Evolutionary conservation across 2,888 invertebrate genomes (phyloP).

Genomic region (Atethmia centrago): DNA sequence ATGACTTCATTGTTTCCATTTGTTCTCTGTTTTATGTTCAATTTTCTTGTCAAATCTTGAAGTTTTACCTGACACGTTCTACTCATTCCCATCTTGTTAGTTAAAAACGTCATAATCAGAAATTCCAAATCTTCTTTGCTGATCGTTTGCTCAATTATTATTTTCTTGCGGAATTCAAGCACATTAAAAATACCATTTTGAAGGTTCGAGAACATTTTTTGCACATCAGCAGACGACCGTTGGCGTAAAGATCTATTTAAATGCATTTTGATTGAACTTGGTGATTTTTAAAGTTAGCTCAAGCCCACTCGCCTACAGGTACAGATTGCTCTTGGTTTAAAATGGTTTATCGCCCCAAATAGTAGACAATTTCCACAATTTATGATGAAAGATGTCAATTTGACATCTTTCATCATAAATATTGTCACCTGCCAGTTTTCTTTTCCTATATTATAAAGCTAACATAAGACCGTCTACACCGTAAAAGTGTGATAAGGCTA

Average conservation of each 20-base stretch:
- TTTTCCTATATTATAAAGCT: too few species aligned
- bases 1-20: not conserved
- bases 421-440: too few species aligned
- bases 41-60: not conserved
- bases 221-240: too few species aligned
- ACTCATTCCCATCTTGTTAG: not conserved
- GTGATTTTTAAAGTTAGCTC: not conserved
- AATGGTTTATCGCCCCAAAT: too few species aligned
- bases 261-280: not conserved
- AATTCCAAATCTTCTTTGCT: not conserved
- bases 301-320: not conserved
- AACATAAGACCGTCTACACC: too few species aligned
- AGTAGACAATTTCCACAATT: too few species aligned
- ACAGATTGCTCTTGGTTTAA: too few species aligned
- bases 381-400: too few species aligned
- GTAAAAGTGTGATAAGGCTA: too few species aligned
- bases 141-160: not conserved
- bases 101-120: not conserved
- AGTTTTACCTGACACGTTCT: not conserved
- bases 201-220: too few species aligned
- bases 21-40: constrained; percentile 3
- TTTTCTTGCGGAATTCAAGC: not conserved
- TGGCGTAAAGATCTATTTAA: too few species aligned
- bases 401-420: too few species aligned
- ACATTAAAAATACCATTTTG: not conserved